Percentiles rank a stretch among this genome's conserved stretches.
phyloP scores from a whole-genome alignment of 53 echinoderm and acorn worm genomes.

The Crossaster papposus region DNA sequence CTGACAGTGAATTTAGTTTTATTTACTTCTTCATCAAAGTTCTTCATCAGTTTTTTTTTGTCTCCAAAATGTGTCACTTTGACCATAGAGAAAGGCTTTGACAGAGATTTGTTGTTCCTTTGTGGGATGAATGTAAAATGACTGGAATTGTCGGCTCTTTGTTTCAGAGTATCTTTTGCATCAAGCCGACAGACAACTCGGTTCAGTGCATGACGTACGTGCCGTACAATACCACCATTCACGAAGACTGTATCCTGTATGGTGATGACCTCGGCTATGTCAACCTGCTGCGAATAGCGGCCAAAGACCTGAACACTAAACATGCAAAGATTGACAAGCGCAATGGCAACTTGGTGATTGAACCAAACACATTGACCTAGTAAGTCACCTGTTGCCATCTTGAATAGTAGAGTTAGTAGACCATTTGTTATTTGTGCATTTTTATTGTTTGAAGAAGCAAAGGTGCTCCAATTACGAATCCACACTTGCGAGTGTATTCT shows the following conservation, averaged over 20 bases:
- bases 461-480: too few relatives aligned
- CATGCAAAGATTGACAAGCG: constrained; percentile 90
- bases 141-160: not conserved
- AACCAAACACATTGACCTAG: constrained; percentile 86
- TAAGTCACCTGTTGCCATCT: too few relatives aligned
- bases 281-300: constrained; percentile 83
- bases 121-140: not conserved
- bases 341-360: constrained; percentile 80
- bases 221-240: constrained; percentile 80
- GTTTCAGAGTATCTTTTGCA: constrained; percentile 83
- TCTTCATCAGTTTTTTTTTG: too few relatives aligned
- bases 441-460: too few relatives aligned
- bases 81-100: not conserved
- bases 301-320: constrained; percentile 97
- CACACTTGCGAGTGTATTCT: too few relatives aligned
- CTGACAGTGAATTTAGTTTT: not conserved
- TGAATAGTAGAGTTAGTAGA: too few relatives aligned
- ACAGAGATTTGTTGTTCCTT: not conserved
- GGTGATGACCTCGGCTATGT: constrained; percentile 93
- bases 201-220: constrained; percentile 93
- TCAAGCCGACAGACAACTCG: constrained; percentile 94
- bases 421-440: too few relatives aligned
- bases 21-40: not conserved
- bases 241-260: constrained; percentile 86
- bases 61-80: too few relatives aligned